These are phyloP conservation scores for Pogonus chalceus DNA, from an alignment of 1,140 invertebrate genomes.

Conservation along the genomic window DNA sequence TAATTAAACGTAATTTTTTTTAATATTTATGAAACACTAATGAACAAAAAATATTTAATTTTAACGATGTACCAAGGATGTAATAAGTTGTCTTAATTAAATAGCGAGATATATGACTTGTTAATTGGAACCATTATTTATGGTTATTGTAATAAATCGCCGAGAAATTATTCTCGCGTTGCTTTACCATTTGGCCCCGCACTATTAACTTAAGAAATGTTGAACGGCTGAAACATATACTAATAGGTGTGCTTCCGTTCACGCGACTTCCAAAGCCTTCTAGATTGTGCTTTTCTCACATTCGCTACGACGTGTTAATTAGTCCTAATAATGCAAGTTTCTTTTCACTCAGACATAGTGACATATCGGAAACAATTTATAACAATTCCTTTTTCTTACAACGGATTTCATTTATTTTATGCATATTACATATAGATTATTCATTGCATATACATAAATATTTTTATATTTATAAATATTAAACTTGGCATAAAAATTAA, in stretches of 20 bases:
- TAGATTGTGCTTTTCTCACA: neutral
- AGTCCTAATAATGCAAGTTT: neutral
- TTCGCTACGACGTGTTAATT: neutral
- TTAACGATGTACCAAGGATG: neutral
- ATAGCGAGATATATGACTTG: neutral
- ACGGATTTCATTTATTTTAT: no score
- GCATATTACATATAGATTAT: no score
- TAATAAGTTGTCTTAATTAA: neutral
- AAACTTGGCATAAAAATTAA: no score
- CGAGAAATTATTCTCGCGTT: conserved; percentile 1
- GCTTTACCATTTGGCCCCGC: neutral
- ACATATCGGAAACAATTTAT: neutral
- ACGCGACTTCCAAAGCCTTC: neutral
- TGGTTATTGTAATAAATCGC: conserved; percentile 7
- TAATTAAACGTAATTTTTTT: no score
- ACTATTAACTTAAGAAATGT: neutral
- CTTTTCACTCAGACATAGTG: neutral
- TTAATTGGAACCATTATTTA: neutral
- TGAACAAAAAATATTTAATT: neutral
- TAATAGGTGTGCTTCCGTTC: neutral
- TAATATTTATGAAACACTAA: neutral
- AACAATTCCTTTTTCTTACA: neutral
- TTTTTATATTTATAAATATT: no score
- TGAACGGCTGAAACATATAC: conserved; percentile 1
- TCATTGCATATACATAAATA: no score